Percentiles rank a stretch among this genome's conserved stretches.
Evolutionary conservation across 2,888 invertebrate species (phyloP).

Genomic region (Hybos culiciformis): DNA sequence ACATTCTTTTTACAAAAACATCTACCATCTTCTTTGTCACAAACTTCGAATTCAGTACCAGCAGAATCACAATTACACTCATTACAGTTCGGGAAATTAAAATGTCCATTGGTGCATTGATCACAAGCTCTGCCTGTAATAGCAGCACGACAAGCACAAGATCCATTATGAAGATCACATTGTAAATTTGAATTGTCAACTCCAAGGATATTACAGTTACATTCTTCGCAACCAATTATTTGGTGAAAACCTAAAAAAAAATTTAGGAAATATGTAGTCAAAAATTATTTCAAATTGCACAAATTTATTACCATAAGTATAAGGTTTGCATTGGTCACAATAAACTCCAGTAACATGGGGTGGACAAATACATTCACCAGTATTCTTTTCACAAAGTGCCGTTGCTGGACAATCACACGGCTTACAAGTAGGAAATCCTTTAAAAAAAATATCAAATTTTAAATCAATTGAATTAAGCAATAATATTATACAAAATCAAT

Average conservation of each 20-base stretch:
- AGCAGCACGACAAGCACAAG: conserved; percentile 71
- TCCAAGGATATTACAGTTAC: conserved; percentile 77
- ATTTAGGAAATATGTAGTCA: no score
- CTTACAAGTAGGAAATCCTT: conserved; percentile 91
- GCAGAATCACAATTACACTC: conserved; percentile 65
- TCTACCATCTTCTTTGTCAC: conserved; percentile 53
- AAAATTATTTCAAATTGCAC: no score
- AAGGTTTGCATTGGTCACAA: conserved; percentile 78
- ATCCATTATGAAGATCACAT: conserved; percentile 78
- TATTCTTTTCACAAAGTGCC: conserved; percentile 63
- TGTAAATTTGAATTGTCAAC: conserved; percentile 62
- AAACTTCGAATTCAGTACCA: conserved; percentile 78
- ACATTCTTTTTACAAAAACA: conserved; percentile 71
- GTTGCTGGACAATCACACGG: conserved; percentile 76
- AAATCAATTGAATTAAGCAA: no score
- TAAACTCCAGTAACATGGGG: conserved; percentile 74
- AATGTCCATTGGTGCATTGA: conserved; percentile 69
- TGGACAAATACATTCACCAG: conserved; percentile 81
- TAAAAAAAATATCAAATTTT: no score
- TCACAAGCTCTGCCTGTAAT: conserved; percentile 84
- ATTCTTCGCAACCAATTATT: conserved; percentile 89
- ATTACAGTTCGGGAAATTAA: conserved; percentile 78
- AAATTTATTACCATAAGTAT: conserved; percentile 91
- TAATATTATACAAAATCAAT: no score
- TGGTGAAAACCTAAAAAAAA: no score